Base-by-base conservation (phyloP, 2,113 vertebrate species). In the Cettia cetti region DNA sequence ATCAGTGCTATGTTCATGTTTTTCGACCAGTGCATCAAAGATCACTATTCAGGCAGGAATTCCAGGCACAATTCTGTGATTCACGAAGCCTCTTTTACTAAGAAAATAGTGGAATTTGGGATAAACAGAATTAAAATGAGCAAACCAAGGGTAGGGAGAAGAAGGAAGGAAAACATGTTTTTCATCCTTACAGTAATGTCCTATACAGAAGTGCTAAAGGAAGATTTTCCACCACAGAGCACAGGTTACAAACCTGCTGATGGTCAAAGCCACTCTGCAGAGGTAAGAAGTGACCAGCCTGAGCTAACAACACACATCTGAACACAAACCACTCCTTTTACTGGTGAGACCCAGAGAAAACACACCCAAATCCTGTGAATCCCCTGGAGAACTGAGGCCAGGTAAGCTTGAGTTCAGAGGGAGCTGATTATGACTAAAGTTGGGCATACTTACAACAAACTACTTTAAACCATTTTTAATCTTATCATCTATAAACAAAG, bases 81-180 rank as follows among this genome's bases (percentile, higher is more conserved):
- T 84, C 19, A 23, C 64, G 53, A 61, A 60, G 6, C 13, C 39
- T 72, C 8, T 69, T 69, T 64, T 70, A 35, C 19, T n/a, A 54
- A 24, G 26, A 44, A n/a, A 82, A 71, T 2, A n/a, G 37, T 30
- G 6, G 24, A 76, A 68, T 63, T 33, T 23, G 12, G 21, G 27
- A 72, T 19, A 12, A 74, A n/a, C 12, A 45, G 45, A 84, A 74
- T 12, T 19, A 37, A 49, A 82, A 82, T 3, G 37, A 26, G 11
- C 35, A 91, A 95, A 42, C 1, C 26, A 92, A 69, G 7, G 18
- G 28, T 52, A 15, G 6, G 14, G 30, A 33, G n/a, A n/a, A n/a
- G n/a, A n/a, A 63, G 78, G 23, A 56, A 44, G 14, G 27, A 20
- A 24, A 27, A 2, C 4, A 24, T 0, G 0, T 3, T 42, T 93